These are phyloP conservation scores for Terrapene triunguis DNA, from an alignment of 2,113 vertebrate genomes.

Conservation along the genomic window DNA sequence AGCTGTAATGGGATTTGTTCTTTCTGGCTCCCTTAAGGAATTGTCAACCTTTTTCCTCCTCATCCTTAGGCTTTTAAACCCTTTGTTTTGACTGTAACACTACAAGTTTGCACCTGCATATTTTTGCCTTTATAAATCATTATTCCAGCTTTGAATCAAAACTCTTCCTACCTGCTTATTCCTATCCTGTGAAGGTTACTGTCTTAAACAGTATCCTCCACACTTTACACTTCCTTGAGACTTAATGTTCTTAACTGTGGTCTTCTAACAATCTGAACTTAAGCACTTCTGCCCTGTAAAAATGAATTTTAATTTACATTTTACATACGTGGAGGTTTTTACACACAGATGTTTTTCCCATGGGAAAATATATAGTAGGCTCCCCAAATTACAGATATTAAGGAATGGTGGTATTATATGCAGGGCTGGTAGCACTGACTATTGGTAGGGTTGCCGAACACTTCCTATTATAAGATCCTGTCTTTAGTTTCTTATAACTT, in stretches of 20 bases:
- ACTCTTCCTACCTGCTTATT: not conserved
- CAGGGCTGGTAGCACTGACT: not conserved
- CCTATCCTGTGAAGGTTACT: not conserved
- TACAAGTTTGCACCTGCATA: not conserved
- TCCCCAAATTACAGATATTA: not conserved
- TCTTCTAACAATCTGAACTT: slow-evolving; percentile 10
- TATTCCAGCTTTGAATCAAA: slow-evolving; percentile 34
- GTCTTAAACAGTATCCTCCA: not conserved
- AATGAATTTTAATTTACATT: not conserved
- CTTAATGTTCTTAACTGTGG: not conserved
- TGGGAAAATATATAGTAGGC: not conserved
- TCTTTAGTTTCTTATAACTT: not conserved
- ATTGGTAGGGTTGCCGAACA: not conserved
- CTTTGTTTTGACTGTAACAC: slow-evolving; percentile 17
- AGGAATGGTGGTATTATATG: not conserved
- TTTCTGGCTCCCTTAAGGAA: slow-evolving; percentile 24
- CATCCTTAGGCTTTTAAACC: not conserved
- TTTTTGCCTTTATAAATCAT: not conserved
- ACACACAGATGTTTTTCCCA: not conserved
- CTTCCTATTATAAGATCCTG: not conserved
- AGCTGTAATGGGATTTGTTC: not conserved
- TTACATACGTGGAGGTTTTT: not conserved
- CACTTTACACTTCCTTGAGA: not conserved
- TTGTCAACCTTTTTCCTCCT: slow-evolving; percentile 20
- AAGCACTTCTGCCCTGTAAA: not conserved